phyloP scores from a whole-genome alignment of 2,797 vertebrate species.

The Enteromius fasciolatus region DNA sequence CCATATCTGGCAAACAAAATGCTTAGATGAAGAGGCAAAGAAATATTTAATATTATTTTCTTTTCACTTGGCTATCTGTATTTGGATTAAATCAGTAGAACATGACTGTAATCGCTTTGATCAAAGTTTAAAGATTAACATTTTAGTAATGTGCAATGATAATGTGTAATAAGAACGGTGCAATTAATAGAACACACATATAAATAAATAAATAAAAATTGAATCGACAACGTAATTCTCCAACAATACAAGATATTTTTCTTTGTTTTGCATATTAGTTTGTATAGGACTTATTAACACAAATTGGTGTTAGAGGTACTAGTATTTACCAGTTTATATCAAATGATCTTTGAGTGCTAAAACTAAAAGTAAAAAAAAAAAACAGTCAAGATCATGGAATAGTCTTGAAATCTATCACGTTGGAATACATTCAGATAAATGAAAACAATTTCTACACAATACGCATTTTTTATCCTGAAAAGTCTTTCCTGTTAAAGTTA shows the following conservation, averaged over 20 bases:
- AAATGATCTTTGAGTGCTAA: neutral
- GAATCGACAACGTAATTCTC: neutral
- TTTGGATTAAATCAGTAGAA: slow-evolving; percentile 1
- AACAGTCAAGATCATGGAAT: neutral
- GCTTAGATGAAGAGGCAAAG: neutral
- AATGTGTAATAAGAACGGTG: neutral
- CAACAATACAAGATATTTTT: neutral
- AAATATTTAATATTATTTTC: neutral
- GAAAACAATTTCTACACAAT: neutral
- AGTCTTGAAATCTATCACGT: neutral
- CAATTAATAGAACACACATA: neutral
- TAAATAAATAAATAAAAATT: neutral
- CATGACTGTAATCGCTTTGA: too few species aligned
- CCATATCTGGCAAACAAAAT: neutral
- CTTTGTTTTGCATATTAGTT: neutral
- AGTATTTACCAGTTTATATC: neutral
- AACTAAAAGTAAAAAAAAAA: neutral
- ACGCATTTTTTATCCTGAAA: neutral
- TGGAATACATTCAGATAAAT: neutral
- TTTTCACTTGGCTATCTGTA: neutral
- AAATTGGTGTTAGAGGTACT: neutral
- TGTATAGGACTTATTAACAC: neutral
- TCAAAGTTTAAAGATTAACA: neutral
- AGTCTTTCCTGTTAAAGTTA: neutral
- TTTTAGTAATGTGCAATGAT: neutral